Base-by-base conservation (phyloP, 2,888 invertebrate genomes). In the Quadroppia sp. region DNA sequence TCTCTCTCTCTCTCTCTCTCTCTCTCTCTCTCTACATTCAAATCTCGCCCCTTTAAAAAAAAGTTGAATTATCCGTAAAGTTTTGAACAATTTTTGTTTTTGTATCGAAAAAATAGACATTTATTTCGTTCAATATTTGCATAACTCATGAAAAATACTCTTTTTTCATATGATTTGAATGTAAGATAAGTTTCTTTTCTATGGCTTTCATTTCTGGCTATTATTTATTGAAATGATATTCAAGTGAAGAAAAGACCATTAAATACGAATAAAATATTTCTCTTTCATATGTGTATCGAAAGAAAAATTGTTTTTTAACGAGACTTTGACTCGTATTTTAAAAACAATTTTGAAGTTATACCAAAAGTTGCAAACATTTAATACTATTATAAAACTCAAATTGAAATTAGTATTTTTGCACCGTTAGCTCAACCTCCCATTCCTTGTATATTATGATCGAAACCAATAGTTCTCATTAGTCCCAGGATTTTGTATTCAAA, bases 391-490 rank as follows among this genome's bases (percentile, higher is more conserved):
- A 25, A 25, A 53, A 23, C 50, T 20, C 25, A 25, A 13, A 20
- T n/a, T 9, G 9, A 4, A 36, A 36, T 36, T 36, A 36, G 36
- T 36, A 36, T 36, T 36, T 7, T 45, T 15, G 45, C 45, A 45
- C 53, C 23, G 53, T 53, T 11, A 25, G 53, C 53, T 53, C 23
- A 53, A 20, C 6, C 53, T 6, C 25, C 25, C 53, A 53, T 53
- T 25, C 23, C 53, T 23, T 53, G 53, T 25, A 53, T 53, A 23
- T 53, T 53, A 53, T 53, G 53, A 53, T 53, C 15, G 53, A 17
- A 50, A 53, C 53, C 53, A 25, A 53, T 53, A 53, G 53, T 53
- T 53, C 53, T 11, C n/a, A n/a, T n/a, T n/a, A n/a, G 23, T 53
- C 25, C 15, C 53, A 53, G 9, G n/a, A n/a, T n/a, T n/a, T n/a